Evolutionary conservation across 2,797 vertebrate species (phyloP).

Genomic region (Siniperca obscura): DNA sequence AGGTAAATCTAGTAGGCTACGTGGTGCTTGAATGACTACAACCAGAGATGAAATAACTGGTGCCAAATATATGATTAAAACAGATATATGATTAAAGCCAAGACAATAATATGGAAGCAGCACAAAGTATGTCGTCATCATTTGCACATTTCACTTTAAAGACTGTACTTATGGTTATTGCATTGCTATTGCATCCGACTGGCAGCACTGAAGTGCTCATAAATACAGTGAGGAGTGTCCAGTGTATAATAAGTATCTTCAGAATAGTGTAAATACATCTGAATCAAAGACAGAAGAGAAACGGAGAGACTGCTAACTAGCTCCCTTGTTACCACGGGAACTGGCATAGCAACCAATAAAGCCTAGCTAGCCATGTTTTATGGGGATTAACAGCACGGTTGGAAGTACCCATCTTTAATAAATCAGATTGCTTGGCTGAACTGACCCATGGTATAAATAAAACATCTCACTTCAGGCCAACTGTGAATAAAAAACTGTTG

Average conservation of each 20-base stretch:
- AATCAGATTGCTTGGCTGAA: conserved; percentile 56
- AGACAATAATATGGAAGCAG: neutral
- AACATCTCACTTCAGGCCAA: conserved; percentile 52
- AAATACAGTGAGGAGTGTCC: conserved; percentile 12
- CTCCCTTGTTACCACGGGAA: conserved; percentile 24
- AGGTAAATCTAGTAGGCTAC: neutral
- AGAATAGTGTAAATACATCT: neutral
- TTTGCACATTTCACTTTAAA: conserved; percentile 18
- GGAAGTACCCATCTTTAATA: conserved; percentile 52
- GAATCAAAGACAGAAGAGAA: conserved; percentile 24
- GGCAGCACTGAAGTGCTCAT: neutral
- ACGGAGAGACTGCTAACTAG: conserved; percentile 25
- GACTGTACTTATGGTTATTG: conserved; percentile 4
- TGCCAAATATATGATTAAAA: neutral
- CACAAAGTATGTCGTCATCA: neutral
- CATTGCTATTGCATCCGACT: conserved; percentile 13
- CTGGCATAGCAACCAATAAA: conserved; percentile 10
- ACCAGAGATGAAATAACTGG: neutral
- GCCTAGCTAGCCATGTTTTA: conserved; percentile 13
- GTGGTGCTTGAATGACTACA: neutral
- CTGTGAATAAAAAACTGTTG: conserved; percentile 13
- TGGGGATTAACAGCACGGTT: conserved; percentile 48
- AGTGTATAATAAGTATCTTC: neutral
- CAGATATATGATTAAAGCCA: neutral
- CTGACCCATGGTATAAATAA: conserved; percentile 58